Evolutionary conservation across 2,113 vertebrate species (phyloP), one percentile per base, ranked within the genome.

Genomic region (Excalfactoria chinensis): DNA sequence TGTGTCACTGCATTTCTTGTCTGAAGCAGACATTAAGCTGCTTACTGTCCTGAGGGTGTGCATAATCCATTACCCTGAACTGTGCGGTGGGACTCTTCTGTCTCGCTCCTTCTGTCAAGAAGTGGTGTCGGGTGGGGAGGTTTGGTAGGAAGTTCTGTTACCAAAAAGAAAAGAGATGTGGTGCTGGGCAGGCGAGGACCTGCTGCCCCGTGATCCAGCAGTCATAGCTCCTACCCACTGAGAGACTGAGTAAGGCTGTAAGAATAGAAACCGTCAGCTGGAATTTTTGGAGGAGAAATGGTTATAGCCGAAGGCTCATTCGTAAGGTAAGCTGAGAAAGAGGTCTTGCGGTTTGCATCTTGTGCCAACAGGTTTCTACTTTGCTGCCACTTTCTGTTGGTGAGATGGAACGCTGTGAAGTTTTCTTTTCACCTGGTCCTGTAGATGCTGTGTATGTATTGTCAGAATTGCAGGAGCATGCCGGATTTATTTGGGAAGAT

Each of bases 1-100:
- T 60, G 7, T 16, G 13, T 43, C 84, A 28, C 74, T 72, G 94
- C 59, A 43, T 74, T 40, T 74, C 60, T 44, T 74, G 73, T 69
- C 70, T 3, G 44, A 9, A 74, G 76, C 87, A 90, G 89, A 78
- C 84, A 56, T 56, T 95, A 85, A 95, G 89, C 94, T 87, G 91
- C 93, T 93, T 93, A 90, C 19, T 5, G 5, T 43, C 81, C 84
- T 2, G 56, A 71, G 66, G 2, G 56, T n/a, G 7, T 44, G 58
- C 81, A 23, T 82, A 89, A 92, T 89, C 91, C 93, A 8, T 74
- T 23, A 5, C 58, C 81, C 70, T 15, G 40, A 48, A 2, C 84
- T 3, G 1, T 46, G 77, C 77, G 55, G n/a, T 2, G 2, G 58
- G 28, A 6, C 40, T 53, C 73, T 2, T 37, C 37, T 37, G 37